A percentile compares a stretch with the other conserved stretches of the same genome.
phyloP scores from a whole-genome alignment of 2,797 vertebrate species.

The Momotus momota region DNA sequence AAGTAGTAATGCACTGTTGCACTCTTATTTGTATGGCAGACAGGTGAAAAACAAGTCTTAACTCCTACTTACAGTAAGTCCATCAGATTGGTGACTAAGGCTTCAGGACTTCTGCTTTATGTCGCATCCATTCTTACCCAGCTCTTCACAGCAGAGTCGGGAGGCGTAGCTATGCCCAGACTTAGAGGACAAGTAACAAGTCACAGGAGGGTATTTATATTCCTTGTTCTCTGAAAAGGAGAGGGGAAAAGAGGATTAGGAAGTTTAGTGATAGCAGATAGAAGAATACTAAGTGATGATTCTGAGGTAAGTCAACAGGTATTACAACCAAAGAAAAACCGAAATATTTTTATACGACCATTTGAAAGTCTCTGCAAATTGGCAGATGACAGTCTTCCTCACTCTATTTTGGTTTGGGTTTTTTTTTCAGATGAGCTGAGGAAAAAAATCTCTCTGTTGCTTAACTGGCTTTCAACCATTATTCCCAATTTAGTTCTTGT shows the following conservation, averaged over 20 bases:
- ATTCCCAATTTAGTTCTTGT: background rate
- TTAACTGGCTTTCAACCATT: background rate
- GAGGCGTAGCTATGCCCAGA: background rate
- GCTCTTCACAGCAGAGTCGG: background rate
- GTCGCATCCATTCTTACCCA: constrained; percentile 41
- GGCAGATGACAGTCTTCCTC: background rate
- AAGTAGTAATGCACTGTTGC: background rate
- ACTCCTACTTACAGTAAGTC: constrained; percentile 12
- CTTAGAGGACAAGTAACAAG: background rate
- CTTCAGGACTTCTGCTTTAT: constrained; percentile 32
- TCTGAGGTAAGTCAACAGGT: background rate
- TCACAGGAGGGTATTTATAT: background rate
- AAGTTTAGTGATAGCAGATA: background rate
- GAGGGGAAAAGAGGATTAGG: background rate
- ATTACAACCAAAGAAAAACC: background rate
- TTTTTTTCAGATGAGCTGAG: background rate
- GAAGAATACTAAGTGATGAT: background rate
- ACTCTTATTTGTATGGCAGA: background rate
- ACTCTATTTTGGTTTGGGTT: background rate
- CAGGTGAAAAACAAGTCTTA: background rate
- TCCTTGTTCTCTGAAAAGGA: background rate
- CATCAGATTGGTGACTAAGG: constrained; percentile 41
- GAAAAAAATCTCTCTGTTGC: background rate
- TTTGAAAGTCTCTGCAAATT: background rate
- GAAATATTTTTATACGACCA: background rate